Evolutionary conservation across 2,888 invertebrate genomes (phyloP).

Genomic region (Subacronicta megacephala): DNA sequence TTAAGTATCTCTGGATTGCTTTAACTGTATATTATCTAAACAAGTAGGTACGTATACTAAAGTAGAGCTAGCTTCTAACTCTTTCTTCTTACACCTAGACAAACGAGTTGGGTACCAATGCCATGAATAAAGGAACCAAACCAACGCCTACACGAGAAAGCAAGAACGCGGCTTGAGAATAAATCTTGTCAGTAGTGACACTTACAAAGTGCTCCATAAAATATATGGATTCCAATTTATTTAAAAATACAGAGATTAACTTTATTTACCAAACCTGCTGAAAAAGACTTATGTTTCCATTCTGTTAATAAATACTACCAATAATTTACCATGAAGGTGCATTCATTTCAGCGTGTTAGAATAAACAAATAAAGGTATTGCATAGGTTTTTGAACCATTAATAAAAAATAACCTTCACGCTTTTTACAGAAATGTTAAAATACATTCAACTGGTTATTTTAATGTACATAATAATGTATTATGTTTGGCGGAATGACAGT

Average conservation of each 20-base stretch:
- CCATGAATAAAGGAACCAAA: constrained; percentile 1
- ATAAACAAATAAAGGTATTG: constrained; percentile 6
- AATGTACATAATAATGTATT: not conserved
- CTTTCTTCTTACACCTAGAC: constrained; percentile 23
- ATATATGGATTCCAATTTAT: not conserved
- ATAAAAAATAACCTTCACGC: constrained; percentile 35
- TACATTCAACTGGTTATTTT: not conserved
- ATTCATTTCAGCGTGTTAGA: constrained; percentile 1
- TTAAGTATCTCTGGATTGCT: constrained; percentile 8
- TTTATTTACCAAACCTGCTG: not conserved
- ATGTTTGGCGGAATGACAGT: not conserved
- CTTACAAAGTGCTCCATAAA: not conserved
- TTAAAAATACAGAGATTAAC: not conserved
- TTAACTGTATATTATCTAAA: constrained; percentile 4
- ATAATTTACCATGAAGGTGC: not conserved
- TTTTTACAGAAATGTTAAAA: constrained; percentile 8
- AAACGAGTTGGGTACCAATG: constrained; percentile 33
- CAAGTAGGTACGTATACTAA: constrained; percentile 4
- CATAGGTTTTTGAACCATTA: constrained; percentile 35
- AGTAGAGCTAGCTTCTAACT: constrained; percentile 10
- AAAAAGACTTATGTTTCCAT: not conserved
- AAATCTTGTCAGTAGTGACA: constrained; percentile 14
- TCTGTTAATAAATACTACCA: not conserved
- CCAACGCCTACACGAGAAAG: constrained; percentile 24
- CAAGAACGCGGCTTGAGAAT: constrained; percentile 11